A percentile compares a stretch with the other conserved stretches of the same genome.
phyloP scores from a whole-genome alignment of 2,113 vertebrate genomes.

The Potamarius usumacintae region DNA sequence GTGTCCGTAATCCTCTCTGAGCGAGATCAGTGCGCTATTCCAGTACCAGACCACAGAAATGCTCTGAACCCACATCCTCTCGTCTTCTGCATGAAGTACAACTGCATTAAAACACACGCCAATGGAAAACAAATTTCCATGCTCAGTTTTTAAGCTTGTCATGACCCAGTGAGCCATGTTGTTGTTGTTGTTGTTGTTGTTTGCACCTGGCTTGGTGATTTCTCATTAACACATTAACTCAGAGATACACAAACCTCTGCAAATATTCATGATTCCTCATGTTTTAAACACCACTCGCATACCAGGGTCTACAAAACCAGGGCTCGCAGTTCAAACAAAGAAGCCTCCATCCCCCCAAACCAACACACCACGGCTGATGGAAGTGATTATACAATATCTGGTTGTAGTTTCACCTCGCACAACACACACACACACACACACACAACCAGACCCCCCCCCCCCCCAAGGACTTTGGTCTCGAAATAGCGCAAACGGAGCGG shows the following conservation, averaged over 20 bases:
- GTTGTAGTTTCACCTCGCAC: slow-evolving; percentile 70
- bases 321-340: slow-evolving; percentile 59
- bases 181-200: not conserved
- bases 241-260: not conserved
- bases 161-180: not conserved
- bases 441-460: not conserved
- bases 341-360: slow-evolving; percentile 35
- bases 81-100: not conserved
- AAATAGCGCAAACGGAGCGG: slow-evolving; percentile 67
- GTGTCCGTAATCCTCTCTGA: not conserved
- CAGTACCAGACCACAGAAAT: not conserved
- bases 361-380: slow-evolving; percentile 68
- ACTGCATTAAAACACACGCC: not conserved
- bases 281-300: not conserved
- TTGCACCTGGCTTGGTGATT: not conserved
- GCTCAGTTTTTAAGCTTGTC: not conserved
- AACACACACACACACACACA: slow-evolving; percentile 11
- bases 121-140: not conserved
- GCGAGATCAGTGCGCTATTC: not conserved
- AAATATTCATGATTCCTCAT: not conserved
- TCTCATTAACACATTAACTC: not conserved
- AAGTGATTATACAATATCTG: slow-evolving; percentile 71
- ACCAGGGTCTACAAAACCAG: slow-evolving; percentile 7
- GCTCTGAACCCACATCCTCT: not conserved
- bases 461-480: slow-evolving; percentile 21